Percentiles rank a stretch among this genome's conserved stretches.
Evolutionary conservation across 1,140 invertebrate species (phyloP).

Genomic region (Drosophila orosa): DNA sequence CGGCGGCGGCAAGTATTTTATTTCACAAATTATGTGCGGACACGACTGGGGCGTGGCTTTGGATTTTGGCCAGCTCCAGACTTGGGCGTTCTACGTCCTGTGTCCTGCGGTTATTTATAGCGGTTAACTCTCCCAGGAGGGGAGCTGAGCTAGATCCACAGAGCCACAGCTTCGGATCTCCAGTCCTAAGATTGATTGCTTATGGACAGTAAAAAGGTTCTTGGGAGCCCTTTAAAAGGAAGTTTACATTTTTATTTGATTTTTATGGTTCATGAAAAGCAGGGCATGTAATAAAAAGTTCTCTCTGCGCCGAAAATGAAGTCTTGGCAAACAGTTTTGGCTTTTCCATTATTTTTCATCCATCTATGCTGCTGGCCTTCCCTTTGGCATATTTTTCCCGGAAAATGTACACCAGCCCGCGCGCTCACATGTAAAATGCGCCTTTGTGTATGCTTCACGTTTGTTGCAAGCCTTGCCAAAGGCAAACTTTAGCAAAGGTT

Average conservation of each 20-base stretch:
- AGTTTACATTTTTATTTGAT: slow-evolving; percentile 54
- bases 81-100: slow-evolving; percentile 20
- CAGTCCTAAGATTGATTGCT: slow-evolving; percentile 34
- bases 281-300: slow-evolving; percentile 27
- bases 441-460: slow-evolving; percentile 9
- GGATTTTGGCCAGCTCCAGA: slow-evolving; percentile 18
- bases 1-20: slow-evolving; percentile 62
- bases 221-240: slow-evolving; percentile 11
- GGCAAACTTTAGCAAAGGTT: slow-evolving; percentile 9
- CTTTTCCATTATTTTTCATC: slow-evolving; percentile 26
- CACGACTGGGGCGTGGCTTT: slow-evolving; percentile 67
- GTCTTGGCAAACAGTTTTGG: slow-evolving; percentile 26
- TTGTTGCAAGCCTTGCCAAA: slow-evolving; percentile 5
- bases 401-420: slow-evolving; percentile 4
- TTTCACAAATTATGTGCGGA: slow-evolving; percentile 79
- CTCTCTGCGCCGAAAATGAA: neutral
- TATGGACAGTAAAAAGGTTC: slow-evolving; percentile 44
- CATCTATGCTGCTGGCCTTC: slow-evolving; percentile 1
- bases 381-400: slow-evolving; percentile 11
- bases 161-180: neutral
- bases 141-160: slow-evolving; percentile 1
- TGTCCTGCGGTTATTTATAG: slow-evolving; percentile 65
- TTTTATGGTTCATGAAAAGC: slow-evolving; percentile 38
- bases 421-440: slow-evolving; percentile 10
- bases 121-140: slow-evolving; percentile 15